Evolutionary conservation across 2,797 vertebrate genomes (phyloP).

Genomic region (Loris lydekkerianus): DNA sequence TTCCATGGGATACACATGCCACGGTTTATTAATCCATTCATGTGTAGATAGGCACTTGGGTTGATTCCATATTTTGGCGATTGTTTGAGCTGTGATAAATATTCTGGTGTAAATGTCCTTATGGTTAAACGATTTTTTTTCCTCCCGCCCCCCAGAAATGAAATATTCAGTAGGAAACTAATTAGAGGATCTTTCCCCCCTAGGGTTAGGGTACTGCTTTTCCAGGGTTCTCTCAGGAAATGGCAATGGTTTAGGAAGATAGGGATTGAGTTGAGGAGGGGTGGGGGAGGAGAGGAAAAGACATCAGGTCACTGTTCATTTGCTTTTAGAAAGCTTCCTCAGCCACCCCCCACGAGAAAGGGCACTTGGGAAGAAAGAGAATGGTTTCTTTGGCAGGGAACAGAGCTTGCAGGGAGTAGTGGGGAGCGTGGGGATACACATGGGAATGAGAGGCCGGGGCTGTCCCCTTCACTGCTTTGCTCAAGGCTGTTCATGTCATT

Average conservation of each 20-base stretch:
- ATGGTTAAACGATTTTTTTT: too few species aligned
- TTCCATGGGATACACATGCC: too few species aligned
- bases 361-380: neutral
- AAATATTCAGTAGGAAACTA: neutral
- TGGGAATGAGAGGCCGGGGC: neutral
- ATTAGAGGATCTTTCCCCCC: neutral
- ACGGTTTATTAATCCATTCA: too few species aligned
- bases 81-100: too few species aligned
- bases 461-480: neutral
- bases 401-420: too few species aligned
- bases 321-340: neutral
- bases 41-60: too few species aligned
- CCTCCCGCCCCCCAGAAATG: too few species aligned
- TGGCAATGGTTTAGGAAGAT: neutral
- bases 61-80: too few species aligned
- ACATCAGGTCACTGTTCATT: neutral
- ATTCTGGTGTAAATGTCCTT: too few species aligned
- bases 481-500: neutral
- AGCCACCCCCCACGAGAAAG: fast-evolving
- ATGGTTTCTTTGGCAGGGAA: neutral
- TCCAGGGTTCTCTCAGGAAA: neutral
- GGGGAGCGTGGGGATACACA: fast-evolving
- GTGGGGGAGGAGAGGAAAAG: too few species aligned
- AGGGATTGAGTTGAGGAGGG: neutral
- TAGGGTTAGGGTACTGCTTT: neutral